phyloP scores from a whole-genome alignment of 2,888 invertebrate genomes.

The Drosophila longiperda region DNA sequence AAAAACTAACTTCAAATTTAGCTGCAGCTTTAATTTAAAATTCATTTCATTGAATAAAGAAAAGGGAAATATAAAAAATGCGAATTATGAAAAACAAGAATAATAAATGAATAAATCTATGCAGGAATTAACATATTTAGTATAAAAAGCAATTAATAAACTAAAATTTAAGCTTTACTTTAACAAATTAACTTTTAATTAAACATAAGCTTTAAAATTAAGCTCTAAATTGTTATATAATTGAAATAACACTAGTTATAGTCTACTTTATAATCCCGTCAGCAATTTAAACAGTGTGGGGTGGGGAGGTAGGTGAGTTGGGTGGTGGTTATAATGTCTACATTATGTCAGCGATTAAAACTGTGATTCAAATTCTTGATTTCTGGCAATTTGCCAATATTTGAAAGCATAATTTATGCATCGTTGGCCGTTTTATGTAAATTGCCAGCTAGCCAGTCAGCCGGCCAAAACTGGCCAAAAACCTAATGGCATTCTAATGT shows the following conservation, averaged over 20 bases:
- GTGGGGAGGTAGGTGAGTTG: neutral
- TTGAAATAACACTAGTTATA: neutral
- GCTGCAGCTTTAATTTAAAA: neutral
- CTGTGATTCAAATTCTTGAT: constrained; percentile 50
- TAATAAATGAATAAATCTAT: neutral
- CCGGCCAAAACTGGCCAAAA: constrained; percentile 29
- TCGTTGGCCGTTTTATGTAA: constrained; percentile 59
- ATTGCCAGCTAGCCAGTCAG: constrained; percentile 42
- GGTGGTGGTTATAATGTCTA: neutral
- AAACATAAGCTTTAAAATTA: neutral
- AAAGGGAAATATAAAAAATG: neutral
- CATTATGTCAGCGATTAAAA: constrained; percentile 43
- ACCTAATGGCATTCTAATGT: constrained; percentile 73
- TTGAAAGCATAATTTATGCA: constrained; percentile 62
- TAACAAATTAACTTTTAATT: neutral
- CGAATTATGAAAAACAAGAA: neutral
- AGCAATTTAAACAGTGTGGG: neutral
- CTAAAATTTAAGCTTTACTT: neutral
- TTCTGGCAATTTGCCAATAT: constrained; percentile 58
- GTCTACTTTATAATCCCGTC: neutral
- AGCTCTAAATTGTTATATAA: neutral
- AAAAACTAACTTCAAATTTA: neutral
- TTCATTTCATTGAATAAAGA: neutral
- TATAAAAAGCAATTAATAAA: neutral
- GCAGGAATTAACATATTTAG: neutral